Evolutionary conservation across 2,113 vertebrate genomes (phyloP), one percentile per base, ranked within the genome.

Genomic region (Fukomys damarensis): DNA sequence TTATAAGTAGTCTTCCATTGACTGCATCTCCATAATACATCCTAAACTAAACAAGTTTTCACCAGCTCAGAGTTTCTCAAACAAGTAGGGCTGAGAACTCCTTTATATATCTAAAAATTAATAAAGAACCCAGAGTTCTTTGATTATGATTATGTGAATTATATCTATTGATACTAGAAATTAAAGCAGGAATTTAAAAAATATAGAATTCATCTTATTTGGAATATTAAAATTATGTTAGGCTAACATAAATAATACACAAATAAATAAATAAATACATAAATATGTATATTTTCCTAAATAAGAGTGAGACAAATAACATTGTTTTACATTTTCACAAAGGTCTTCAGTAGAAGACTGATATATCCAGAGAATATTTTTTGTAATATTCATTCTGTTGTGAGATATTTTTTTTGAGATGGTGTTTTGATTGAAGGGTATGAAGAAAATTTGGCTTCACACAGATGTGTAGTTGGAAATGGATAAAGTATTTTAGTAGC

Each of bases 281-380:
- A 79, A 88, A 58, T 30, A 91, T 91, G 38, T 91, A 3, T 52
- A 49, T 59, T 86, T 93, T 68, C 59, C 22, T 41, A 79, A 95
- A 77, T 28, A 76, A 91, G 32, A 81, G 38, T 3, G 19, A 94
- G 32, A 58, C 6, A 12, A 82, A 8, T 59, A 32, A 54, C 38
- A 77, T 24, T 76, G 52, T 13, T 80, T 63, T 74, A 63, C 30
- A 83, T 66, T 87, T 96, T 74, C 68, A 26, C 5, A 81, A 86
- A 74, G 54, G 5, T 91, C 49, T 65, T 86, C 41, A 65, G 58
- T 28, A 61, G 7, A 94, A 35, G 13, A 54, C 13, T 61, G 32
- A 22, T 84, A 2, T 17, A n/a, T 32, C 84, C 41, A 83, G 16
- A 54, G 49, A 28, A 3, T 63, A 32, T n/a, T 32, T 58, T 35